Evolutionary conservation across 2,888 invertebrate genomes (phyloP).

Genomic region (Drosophila borealis): DNA sequence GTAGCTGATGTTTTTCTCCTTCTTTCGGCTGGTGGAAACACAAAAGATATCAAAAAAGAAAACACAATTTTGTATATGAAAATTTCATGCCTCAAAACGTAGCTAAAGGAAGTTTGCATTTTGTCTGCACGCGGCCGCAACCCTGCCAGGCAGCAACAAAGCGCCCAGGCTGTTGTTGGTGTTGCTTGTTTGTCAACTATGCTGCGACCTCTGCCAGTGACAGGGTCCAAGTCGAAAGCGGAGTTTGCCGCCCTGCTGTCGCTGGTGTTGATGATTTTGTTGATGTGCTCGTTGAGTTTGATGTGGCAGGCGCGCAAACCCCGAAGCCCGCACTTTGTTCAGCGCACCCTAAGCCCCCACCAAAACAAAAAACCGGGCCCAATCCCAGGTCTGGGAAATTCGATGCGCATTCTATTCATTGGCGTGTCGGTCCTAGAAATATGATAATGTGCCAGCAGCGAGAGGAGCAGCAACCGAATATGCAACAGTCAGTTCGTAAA

Average conservation of each 20-base stretch:
- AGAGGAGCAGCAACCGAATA: constrained; percentile 46
- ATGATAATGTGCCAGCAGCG: constrained; percentile 77
- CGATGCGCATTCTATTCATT: constrained; percentile 83
- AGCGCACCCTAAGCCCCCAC: constrained; percentile 11
- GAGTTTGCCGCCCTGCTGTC: constrained; percentile 40
- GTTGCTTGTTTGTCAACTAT: constrained; percentile 84
- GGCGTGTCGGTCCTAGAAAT: constrained; percentile 80
- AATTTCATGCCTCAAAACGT: constrained; percentile 57
- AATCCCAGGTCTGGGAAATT: constrained; percentile 73
- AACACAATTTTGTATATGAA: constrained; percentile 32
- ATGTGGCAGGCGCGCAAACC: constrained; percentile 44
- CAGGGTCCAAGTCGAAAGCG: constrained; percentile 38
- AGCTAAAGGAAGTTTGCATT: constrained; percentile 71
- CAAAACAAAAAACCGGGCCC: constrained; percentile 32
- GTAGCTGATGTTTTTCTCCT: constrained; percentile 8
- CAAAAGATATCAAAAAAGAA: constrained; percentile 15
- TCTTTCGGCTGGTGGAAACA: not conserved
- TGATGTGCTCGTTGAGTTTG: constrained; percentile 79
- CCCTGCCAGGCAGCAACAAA: constrained; percentile 49
- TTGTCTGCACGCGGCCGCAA: constrained; percentile 65
- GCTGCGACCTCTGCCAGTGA: constrained; percentile 58
- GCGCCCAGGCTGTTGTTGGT: constrained; percentile 65
- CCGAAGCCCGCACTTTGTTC: constrained; percentile 3
- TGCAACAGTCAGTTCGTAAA: constrained; percentile 80
- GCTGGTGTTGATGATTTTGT: constrained; percentile 76